phyloP scores from a whole-genome alignment of 2,888 invertebrate genomes.

The Brassicogethes aeneus region DNA sequence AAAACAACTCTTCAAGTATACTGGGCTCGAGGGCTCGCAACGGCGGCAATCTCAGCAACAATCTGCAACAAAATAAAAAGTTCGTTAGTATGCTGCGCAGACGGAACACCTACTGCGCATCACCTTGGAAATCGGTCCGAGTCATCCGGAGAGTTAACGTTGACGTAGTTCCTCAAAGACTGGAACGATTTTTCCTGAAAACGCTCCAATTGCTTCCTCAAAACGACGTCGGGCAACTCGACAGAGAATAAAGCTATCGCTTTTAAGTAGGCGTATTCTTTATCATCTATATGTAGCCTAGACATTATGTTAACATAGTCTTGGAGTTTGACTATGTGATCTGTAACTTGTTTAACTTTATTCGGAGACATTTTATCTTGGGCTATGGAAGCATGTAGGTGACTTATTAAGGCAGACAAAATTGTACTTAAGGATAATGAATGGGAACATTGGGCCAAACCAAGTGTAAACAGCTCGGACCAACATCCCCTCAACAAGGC shows the following conservation, averaged over 20 bases:
- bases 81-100: constrained; percentile 2
- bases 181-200: constrained; percentile 55
- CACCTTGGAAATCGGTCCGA: constrained; percentile 48
- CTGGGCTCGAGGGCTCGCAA: constrained; percentile 63
- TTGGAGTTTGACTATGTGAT: constrained; percentile 73
- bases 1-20: constrained; percentile 85
- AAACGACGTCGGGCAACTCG: constrained; percentile 46
- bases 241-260: constrained; percentile 59
- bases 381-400: constrained; percentile 65
- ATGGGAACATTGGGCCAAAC: constrained; percentile 78
- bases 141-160: constrained; percentile 40
- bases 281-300: constrained; percentile 64
- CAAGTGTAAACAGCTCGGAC: constrained; percentile 87
- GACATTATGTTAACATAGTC: constrained; percentile 71
- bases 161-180: constrained; percentile 46
- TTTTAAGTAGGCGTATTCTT: constrained; percentile 83
- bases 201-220: constrained; percentile 46
- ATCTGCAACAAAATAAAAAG: constrained; percentile 32
- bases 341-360: constrained; percentile 62
- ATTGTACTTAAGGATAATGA: constrained; percentile 71
- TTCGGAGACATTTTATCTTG: constrained; percentile 70
- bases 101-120: constrained; percentile 7
- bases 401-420: constrained; percentile 71
- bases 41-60: constrained; percentile 62
- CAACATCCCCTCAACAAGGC: constrained; percentile 79